phyloP scores from a whole-genome alignment of 1,140 invertebrate species.

The Latrodectus geometricus region DNA sequence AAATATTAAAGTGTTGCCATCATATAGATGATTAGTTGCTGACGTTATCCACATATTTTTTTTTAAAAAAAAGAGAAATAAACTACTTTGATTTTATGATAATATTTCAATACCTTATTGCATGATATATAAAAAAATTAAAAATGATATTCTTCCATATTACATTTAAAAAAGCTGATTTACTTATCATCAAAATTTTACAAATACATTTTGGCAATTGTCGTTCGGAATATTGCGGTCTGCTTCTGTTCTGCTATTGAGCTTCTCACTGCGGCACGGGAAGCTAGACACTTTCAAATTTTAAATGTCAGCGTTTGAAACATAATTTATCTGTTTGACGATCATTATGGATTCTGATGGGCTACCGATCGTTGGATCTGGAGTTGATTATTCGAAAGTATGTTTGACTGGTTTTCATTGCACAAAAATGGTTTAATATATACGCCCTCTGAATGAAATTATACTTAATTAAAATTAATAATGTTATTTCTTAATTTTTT shows the following conservation, averaged over 20 bases:
- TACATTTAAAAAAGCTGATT: no score
- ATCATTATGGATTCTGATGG: constrained; percentile 73
- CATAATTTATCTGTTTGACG: neutral
- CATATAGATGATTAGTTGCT: neutral
- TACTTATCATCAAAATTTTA: no score
- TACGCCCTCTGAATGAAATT: constrained; percentile 32
- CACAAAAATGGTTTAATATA: neutral
- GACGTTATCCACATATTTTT: neutral
- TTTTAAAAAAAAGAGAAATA: no score
- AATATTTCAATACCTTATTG: no score
- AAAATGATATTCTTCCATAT: no score
- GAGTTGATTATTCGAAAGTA: constrained; percentile 74
- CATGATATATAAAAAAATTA: no score
- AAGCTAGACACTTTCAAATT: neutral
- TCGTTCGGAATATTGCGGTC: neutral
- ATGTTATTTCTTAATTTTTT: constrained; percentile 63
- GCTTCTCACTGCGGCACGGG: neutral
- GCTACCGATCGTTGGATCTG: constrained; percentile 74
- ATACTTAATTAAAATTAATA: neutral
- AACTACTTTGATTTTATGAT: no score
- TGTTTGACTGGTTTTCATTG: neutral
- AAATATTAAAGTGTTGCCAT: neutral
- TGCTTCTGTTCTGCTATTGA: constrained; percentile 2
- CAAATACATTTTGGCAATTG: neutral
- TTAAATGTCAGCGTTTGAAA: neutral